Conservation (phyloP, 2,113 vertebrate species). For the Cavia porcellus region DNA sequence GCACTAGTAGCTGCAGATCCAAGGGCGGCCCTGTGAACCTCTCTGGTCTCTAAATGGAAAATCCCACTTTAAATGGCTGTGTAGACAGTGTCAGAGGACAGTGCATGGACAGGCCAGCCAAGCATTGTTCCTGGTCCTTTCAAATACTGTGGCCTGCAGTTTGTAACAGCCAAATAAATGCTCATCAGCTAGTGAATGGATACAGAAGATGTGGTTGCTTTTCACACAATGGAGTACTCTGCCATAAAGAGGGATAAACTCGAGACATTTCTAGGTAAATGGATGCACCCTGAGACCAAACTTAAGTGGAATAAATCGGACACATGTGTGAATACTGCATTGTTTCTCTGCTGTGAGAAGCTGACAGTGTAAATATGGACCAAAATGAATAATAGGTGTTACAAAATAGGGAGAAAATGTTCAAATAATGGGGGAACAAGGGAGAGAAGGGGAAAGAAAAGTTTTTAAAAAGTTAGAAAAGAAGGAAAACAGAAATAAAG, state of each 20-base stretch:
- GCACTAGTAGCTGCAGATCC: background rate
- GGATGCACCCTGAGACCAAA: background rate
- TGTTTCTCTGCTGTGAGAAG: background rate
- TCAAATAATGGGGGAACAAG: background rate
- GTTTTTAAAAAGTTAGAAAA: background rate
- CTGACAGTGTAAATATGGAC: background rate
- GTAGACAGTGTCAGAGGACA: background rate
- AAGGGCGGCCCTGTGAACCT: background rate
- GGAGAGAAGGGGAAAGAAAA: background rate
- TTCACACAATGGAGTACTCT: background rate
- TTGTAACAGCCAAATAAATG: background rate
- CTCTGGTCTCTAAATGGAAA: background rate
- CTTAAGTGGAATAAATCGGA: background rate
- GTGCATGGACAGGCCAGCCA: background rate
- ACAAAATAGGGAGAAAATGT: background rate
- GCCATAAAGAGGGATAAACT: background rate
- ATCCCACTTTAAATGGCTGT: rapidly evolving
- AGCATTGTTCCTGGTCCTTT: background rate
- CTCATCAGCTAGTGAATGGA: background rate
- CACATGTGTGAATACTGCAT: background rate
- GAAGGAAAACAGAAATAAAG: background rate
- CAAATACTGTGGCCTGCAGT: background rate
- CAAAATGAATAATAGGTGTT: background rate
- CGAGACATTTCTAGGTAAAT: background rate
- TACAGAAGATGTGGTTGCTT: background rate